Conservation (phyloP, 2,888 invertebrate genomes). For the Unio pictorum region DNA sequence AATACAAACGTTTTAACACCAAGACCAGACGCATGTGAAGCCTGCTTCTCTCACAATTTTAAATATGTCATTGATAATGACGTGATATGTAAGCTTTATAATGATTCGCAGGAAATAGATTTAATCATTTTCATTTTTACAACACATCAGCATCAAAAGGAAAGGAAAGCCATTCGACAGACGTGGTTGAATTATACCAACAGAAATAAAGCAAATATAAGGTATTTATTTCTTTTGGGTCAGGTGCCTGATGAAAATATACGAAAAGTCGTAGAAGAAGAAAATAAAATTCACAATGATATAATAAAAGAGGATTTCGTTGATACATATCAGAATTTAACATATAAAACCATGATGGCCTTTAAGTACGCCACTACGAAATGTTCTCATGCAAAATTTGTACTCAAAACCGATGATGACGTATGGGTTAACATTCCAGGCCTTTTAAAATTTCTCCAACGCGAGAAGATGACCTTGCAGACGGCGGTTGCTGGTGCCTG, state of each 20-base stretch:
- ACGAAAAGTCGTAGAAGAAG: no score
- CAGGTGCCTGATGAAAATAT: no score
- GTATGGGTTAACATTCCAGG: slow-evolving; percentile 9
- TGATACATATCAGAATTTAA: no score
- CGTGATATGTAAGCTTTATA: slow-evolving; percentile 15
- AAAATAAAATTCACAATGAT: no score
- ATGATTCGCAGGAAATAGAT: slow-evolving; percentile 10
- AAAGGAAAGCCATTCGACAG: slow-evolving; percentile 27
- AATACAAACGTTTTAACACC: no score
- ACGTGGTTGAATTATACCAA: slow-evolving; percentile 27
- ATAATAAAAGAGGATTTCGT: no score
- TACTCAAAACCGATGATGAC: no score
- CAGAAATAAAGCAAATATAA: slow-evolving; percentile 20
- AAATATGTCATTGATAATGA: slow-evolving; percentile 24
- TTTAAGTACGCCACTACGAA: no score
- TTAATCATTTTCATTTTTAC: slow-evolving; percentile 28
- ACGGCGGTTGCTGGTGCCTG: slow-evolving; percentile 34
- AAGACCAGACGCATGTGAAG: slow-evolving; percentile 10
- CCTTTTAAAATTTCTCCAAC: slow-evolving; percentile 8
- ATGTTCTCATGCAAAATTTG: no score
- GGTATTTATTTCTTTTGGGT: slow-evolving; percentile 35
- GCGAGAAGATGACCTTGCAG: slow-evolving; percentile 6
- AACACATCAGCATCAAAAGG: slow-evolving; percentile 7
- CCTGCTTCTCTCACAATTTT: slow-evolving; percentile 25
- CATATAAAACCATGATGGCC: no score